A percentile compares a stretch with the other conserved stretches of the same genome.
Conservation (phyloP, 2,113 vertebrate genomes). For the Myiozetetes cayanensis region DNA sequence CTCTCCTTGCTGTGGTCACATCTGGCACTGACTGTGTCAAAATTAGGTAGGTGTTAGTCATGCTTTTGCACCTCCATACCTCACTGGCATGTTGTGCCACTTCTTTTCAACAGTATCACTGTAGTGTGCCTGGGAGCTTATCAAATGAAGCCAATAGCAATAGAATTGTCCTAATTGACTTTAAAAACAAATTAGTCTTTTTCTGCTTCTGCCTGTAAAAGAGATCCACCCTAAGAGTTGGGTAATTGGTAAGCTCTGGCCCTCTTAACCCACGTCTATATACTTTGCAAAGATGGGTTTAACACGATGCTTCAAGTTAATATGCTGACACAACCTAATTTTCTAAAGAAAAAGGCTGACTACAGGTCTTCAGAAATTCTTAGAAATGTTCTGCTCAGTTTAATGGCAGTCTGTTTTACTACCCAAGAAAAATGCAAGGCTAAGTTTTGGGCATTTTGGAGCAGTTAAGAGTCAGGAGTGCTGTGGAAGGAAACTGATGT, state of each 20-base stretch:
- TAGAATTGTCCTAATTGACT: neutral
- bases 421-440: neutral
- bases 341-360: slow-evolving; percentile 13
- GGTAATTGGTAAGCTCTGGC: neutral
- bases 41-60: neutral
- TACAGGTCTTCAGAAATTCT: neutral
- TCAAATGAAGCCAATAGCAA: neutral
- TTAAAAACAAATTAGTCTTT: neutral
- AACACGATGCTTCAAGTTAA: neutral
- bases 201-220: neutral
- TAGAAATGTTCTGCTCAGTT: neutral
- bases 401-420: neutral
- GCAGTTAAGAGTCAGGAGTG: neutral
- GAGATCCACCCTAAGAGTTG: neutral
- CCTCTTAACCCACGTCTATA: neutral
- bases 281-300: neutral
- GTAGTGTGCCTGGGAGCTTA: neutral
- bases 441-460: neutral
- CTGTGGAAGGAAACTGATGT: neutral
- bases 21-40: neutral
- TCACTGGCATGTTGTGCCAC: neutral
- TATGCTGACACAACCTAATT: neutral
- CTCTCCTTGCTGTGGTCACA: neutral
- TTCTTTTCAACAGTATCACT: neutral
- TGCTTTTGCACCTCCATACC: neutral